phyloP scores from a whole-genome alignment of 2,113 vertebrate species.

The Saccopteryx leptura region DNA sequence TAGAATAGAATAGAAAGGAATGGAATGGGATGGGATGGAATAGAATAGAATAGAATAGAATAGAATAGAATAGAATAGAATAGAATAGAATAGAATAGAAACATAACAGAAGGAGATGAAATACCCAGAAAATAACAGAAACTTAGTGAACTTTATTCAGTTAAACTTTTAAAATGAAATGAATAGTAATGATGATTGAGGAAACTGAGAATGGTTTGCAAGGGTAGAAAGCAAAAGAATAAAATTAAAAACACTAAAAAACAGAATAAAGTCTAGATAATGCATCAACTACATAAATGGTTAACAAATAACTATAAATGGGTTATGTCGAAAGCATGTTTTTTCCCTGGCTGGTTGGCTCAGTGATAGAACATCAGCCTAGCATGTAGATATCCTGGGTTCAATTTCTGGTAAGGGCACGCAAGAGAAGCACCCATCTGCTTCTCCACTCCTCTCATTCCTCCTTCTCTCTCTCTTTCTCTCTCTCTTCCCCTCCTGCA shows the following conservation, averaged over 20 bases:
- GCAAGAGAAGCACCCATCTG: too few relatives aligned
- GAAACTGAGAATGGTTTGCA: not conserved
- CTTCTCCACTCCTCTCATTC: too few relatives aligned
- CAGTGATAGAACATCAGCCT: too few relatives aligned
- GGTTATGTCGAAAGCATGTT: not conserved
- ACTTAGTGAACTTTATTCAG: not conserved
- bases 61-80: not conserved
- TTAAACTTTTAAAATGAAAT: constrained; percentile 19
- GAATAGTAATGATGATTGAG: not conserved
- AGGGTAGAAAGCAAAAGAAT: constrained; percentile 19
- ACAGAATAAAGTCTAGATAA: constrained; percentile 28
- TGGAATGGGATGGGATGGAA: too few relatives aligned
- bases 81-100: not conserved
- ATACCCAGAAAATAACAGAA: constrained; percentile 44
- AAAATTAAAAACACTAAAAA: constrained; percentile 5
- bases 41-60: not conserved
- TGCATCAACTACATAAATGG: not conserved
- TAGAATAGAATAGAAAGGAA: not conserved
- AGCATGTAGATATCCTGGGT: too few relatives aligned
- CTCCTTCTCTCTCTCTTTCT: too few relatives aligned
- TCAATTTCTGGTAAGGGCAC: too few relatives aligned
- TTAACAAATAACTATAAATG: not conserved
- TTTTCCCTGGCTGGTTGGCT: too few relatives aligned
- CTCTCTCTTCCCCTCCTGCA: too few relatives aligned
- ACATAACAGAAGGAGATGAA: not conserved